Conservation (phyloP, 2,113 vertebrate species). For the Tachycineta bicolor region DNA sequence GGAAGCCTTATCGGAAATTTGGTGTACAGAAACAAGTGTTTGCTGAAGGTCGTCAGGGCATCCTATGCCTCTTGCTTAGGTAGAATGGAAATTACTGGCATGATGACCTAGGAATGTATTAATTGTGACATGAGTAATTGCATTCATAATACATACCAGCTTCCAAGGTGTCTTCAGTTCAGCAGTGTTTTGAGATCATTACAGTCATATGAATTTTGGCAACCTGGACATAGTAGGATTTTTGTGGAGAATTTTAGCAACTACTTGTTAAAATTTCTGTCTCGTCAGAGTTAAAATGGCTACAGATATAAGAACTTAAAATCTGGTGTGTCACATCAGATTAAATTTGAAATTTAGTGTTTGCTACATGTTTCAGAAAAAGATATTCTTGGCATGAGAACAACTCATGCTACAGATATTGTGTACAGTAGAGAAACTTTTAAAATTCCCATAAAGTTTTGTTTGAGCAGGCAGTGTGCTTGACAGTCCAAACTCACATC, state of each 20-base stretch:
- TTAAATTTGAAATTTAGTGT: not conserved
- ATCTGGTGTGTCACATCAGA: not conserved
- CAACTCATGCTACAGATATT: not conserved
- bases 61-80: not conserved
- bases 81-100: not conserved
- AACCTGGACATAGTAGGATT: not conserved
- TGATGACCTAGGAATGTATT: not conserved
- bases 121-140: not conserved
- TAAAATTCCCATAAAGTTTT: not conserved
- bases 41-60: not conserved
- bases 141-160: not conserved
- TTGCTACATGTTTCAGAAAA: not conserved
- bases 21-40: not conserved
- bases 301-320: not conserved
- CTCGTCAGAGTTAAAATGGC: not conserved
- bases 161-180: not conserved
- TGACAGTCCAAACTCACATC: not conserved
- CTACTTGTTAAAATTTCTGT: not conserved
- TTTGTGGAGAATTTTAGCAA: not conserved
- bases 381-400: not conserved
- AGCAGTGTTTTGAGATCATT: not conserved
- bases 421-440: not conserved
- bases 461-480: not conserved
- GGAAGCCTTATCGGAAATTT: not conserved
- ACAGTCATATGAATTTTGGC: not conserved